Percentiles rank a stretch among this genome's conserved stretches.
Evolutionary conservation across 37 sponge, comb jelly and placozoan genomes (phyloP).

Genomic region (Theonella swinhoei): DNA sequence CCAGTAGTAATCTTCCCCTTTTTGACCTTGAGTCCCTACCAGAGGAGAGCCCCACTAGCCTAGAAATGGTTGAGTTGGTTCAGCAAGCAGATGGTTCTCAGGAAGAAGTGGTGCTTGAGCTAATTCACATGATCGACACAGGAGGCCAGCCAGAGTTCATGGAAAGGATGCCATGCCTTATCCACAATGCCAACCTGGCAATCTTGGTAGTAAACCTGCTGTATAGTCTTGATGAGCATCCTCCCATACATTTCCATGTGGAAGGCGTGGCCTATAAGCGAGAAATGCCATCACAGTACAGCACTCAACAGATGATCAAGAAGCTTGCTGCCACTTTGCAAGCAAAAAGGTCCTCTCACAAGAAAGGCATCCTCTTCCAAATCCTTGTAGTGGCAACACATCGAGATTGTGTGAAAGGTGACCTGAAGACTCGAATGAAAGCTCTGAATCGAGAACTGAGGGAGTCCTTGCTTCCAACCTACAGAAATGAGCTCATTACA

Average conservation of each 20-base stretch:
- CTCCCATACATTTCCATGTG: background rate
- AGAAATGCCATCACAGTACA: background rate
- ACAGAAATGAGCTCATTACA: background rate
- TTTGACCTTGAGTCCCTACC: background rate
- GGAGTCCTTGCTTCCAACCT: background rate
- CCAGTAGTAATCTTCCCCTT: background rate
- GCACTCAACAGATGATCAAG: background rate
- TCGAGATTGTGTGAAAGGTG: background rate
- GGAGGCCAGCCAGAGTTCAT: background rate
- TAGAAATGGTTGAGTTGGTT: background rate
- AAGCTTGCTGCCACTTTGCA: background rate
- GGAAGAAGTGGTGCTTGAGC: background rate
- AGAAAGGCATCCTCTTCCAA: background rate
- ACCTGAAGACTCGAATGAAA: background rate
- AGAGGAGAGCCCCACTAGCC: background rate
- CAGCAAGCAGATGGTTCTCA: background rate
- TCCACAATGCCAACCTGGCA: background rate
- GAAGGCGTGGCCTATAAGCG: background rate
- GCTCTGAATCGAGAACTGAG: background rate
- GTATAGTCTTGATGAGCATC: background rate
- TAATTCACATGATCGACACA: background rate
- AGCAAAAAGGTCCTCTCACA: background rate
- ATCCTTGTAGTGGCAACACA: background rate
- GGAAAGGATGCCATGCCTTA: background rate
- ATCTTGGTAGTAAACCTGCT: background rate